A percentile compares a stretch with the other conserved stretches of the same genome.
Conservation (phyloP, 2,113 vertebrate genomes). For the Copsychus sechellarum region DNA sequence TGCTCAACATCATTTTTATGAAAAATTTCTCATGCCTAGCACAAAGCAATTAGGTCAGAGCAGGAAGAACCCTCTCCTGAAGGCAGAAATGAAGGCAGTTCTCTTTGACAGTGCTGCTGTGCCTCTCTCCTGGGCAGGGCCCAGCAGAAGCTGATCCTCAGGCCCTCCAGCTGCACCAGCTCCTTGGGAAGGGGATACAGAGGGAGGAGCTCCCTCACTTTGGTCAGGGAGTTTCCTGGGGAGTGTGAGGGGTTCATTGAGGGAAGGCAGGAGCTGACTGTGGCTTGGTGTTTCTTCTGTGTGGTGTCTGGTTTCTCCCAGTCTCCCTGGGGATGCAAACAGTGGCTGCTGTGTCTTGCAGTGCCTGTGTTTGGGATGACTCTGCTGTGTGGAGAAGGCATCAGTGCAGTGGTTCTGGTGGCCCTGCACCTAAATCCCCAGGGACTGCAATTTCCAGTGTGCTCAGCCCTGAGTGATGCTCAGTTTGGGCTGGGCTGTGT, state of each 20-base stretch:
- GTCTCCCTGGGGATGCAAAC: not conserved
- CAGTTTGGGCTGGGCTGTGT: not conserved
- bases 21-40: not conserved
- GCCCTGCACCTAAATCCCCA: not conserved
- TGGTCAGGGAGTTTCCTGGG: fast-evolving
- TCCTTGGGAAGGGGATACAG: not conserved
- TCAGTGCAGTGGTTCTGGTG: not conserved
- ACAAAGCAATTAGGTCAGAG: not conserved
- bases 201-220: not conserved
- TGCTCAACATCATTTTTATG: not conserved
- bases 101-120: not conserved
- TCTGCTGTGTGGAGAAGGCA: not conserved
- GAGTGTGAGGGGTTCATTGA: fast-evolving
- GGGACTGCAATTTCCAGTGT: too few species aligned
- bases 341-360: not conserved
- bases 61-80: not conserved
- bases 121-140: not conserved
- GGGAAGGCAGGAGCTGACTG: not conserved
- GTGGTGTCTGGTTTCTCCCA: not conserved
- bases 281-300: not conserved
- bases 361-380: fast-evolving
- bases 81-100: not conserved
- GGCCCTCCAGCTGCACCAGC: not conserved
- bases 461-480: not conserved
- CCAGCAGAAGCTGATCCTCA: not conserved